Evolutionary conservation across 2,888 invertebrate genomes (phyloP), one percentile per base, ranked within the genome.

Genomic region (Cheiracanthium punctorium): DNA sequence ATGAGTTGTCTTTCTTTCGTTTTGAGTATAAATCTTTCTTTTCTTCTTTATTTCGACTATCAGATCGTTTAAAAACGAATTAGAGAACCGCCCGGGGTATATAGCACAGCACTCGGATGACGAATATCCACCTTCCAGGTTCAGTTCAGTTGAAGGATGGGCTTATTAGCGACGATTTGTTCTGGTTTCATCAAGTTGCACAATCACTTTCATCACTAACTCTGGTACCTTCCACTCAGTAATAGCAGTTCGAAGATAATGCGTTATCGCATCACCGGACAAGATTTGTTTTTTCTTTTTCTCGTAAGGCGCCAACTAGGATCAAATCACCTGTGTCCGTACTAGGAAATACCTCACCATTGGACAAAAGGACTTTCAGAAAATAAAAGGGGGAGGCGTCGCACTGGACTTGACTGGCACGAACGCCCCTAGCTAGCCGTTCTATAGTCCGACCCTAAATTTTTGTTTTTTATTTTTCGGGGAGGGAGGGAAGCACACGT

Each of bases 361-460:
- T 67, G 33, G 37, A 33, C 32, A 32, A 69, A 69, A 33, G 32
- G 33, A 17, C 70, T 71, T 79, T 58, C 70, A 37, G 29, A 71
- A 58, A 71, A 79, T 79, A 77, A 77, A 69, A 69, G 69, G 52
- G 48, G 32, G 14, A 30, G 29, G 33, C 12, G 33, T 28, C 28
- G 37, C 69, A n/a, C n/a, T 20, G 48, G 20, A 71, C 48, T 37
- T 70, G 79, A 48, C 29, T 37, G 58, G 32, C 17, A 37, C 14
- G 24, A 30, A 30, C 32, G 32, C 28, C 14, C 28, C n/a, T 32
- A 29, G 10, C 29, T 7, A 24, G 33, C 17, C 37, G 30, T 71
- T 37, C 58, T 33, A 5, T 43, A 33, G n/a, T 29, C 30, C 29
- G 24, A 28, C 32, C 30, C 12, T 32, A 14, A 24, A 24, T 32